Conservation (phyloP, 2,113 vertebrate species). For the Falco punctatus region DNA sequence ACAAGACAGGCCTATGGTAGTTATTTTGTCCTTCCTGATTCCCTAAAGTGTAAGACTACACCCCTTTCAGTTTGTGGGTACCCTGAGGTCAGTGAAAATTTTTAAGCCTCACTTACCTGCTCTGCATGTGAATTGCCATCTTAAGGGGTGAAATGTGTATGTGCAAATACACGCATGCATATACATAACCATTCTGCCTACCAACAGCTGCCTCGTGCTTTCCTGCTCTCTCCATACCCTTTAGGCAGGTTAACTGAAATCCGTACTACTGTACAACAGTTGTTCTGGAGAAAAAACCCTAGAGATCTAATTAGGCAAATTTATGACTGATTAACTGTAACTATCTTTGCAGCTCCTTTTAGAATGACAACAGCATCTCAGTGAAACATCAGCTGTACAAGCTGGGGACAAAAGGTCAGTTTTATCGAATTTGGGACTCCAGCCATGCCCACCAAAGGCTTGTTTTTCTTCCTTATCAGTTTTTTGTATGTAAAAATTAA, state of each 20-base stretch:
- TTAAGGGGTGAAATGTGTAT: background rate
- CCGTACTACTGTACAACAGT: background rate
- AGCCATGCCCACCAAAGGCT: background rate
- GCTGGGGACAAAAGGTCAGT: background rate
- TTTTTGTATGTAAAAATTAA: background rate
- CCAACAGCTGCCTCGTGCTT: background rate
- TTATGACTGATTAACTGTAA: background rate
- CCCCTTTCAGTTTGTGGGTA: background rate
- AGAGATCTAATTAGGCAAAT: background rate
- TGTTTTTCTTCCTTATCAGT: background rate
- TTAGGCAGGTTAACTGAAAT: background rate
- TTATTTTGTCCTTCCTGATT: background rate
- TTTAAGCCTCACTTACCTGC: background rate
- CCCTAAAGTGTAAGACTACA: background rate
- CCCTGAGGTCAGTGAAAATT: background rate
- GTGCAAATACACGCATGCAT: background rate
- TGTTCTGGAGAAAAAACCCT: background rate
- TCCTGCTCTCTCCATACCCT: background rate
- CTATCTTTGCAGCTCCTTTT: background rate
- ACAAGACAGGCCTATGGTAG: background rate
- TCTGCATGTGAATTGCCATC: background rate
- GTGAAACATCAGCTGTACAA: background rate
- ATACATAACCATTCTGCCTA: background rate
- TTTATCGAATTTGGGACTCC: background rate
- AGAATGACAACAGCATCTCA: background rate